A percentile compares a stretch with the other conserved stretches of the same genome.
phyloP scores from a whole-genome alignment of 1,140 invertebrate species.

The Drosophila ficusphila region DNA sequence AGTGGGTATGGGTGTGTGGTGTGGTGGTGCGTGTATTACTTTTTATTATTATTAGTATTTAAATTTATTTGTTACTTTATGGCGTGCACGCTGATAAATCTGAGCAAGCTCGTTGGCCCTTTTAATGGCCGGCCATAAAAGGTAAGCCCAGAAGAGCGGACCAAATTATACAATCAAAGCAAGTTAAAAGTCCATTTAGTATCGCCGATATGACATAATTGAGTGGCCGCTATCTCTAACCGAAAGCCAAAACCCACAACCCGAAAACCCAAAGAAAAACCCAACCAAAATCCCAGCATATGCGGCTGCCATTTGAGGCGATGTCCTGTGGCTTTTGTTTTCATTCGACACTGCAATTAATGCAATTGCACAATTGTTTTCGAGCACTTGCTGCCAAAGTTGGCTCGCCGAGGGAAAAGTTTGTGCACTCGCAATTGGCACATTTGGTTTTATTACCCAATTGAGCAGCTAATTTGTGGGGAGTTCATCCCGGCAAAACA shows the following conservation, averaged over 20 bases:
- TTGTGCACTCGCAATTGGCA: slow-evolving; percentile 70
- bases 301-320: slow-evolving; percentile 54
- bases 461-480: slow-evolving; percentile 80
- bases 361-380: slow-evolving; percentile 77
- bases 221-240: slow-evolving; percentile 56
- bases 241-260: background rate
- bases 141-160: slow-evolving; percentile 60
- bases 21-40: slow-evolving; percentile 58
- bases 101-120: slow-evolving; percentile 61
- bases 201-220: slow-evolving; percentile 76
- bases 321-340: slow-evolving; percentile 66
- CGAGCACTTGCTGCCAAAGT: slow-evolving; percentile 26
- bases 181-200: slow-evolving; percentile 78
- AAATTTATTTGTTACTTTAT: slow-evolving; percentile 83
- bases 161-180: slow-evolving; percentile 70
- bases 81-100: slow-evolving; percentile 79
- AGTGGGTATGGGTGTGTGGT: slow-evolving; percentile 12
- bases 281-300: slow-evolving; percentile 67
- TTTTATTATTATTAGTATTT: slow-evolving; percentile 83
- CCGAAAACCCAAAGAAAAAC: background rate
- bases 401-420: slow-evolving; percentile 37
- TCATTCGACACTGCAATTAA: slow-evolving; percentile 70
- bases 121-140: slow-evolving; percentile 77
- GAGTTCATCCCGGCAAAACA: slow-evolving; percentile 46
- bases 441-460: slow-evolving; percentile 82